Conservation (phyloP, 2,888 invertebrate species). For the Polyploca ridens region DNA sequence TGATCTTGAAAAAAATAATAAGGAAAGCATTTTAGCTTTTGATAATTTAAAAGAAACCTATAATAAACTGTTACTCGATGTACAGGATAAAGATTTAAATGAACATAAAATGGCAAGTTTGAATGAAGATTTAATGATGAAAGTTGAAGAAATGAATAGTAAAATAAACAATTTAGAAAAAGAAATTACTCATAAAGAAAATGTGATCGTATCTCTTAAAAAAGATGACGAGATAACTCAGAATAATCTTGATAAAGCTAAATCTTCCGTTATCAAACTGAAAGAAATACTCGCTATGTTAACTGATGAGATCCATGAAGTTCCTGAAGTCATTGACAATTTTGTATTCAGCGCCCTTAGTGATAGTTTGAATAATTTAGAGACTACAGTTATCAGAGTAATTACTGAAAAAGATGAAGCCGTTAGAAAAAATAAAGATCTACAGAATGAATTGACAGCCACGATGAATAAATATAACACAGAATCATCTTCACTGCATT, state of each 20-base stretch:
- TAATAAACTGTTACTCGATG: conserved; percentile 30
- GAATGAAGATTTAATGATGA: conserved; percentile 37
- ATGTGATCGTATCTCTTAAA: conserved; percentile 42
- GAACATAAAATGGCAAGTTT: conserved; percentile 34
- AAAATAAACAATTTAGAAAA: conserved; percentile 44
- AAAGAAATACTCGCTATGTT: conserved; percentile 48
- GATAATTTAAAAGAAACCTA: conserved; percentile 44
- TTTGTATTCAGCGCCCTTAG: conserved; percentile 47
- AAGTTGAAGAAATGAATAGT: conserved; percentile 38
- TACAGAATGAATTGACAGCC: conserved; percentile 29
- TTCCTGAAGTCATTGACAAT: conserved; percentile 50
- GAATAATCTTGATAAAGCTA: conserved; percentile 47
- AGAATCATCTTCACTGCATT: conserved; percentile 30
- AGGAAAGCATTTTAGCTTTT: conserved; percentile 35
- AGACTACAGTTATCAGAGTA: conserved; percentile 41
- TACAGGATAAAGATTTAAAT: conserved; percentile 31
- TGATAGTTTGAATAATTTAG: conserved; percentile 49
- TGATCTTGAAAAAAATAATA: conserved; percentile 35
- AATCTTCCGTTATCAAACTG: conserved; percentile 43
- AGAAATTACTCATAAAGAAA: conserved; percentile 45
- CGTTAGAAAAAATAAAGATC: conserved; percentile 25
- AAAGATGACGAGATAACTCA: conserved; percentile 39
- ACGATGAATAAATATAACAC: conserved; percentile 26
- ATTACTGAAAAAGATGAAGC: conserved; percentile 44
- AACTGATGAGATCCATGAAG: conserved; percentile 48